Percentiles rank a stretch among this genome's conserved stretches.
Conservation (phyloP, 2,797 vertebrate species). For the Eulemur coronatus region DNA sequence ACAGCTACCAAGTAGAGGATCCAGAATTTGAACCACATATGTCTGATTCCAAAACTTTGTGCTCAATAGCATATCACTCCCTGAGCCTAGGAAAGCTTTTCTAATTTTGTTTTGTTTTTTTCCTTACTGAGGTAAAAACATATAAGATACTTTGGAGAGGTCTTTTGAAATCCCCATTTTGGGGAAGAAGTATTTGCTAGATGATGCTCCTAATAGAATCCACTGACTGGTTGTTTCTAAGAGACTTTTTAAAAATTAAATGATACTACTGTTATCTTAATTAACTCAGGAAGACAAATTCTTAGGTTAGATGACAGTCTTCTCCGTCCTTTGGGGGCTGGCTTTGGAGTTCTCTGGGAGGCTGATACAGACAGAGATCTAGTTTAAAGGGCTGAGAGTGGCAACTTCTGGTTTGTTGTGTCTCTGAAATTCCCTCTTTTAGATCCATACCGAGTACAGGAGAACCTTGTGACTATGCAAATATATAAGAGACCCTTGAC, state of each 20-base stretch:
- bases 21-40: not conserved
- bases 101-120: not conserved
- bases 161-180: not conserved
- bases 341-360: not conserved
- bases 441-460: not conserved
- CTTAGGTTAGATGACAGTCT: not conserved
- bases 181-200: conserved; percentile 1
- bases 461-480: not conserved
- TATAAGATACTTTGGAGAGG: not conserved
- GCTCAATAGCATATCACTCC: not conserved
- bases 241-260: not conserved
- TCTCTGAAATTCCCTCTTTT: not conserved
- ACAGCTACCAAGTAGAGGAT: not conserved
- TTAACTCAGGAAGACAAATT: not conserved
- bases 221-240: not conserved
- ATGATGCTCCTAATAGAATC: not conserved
- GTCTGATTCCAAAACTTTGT: not conserved
- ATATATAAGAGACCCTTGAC: not conserved
- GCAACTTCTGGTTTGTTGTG: not conserved
- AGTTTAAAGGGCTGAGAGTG: not conserved
- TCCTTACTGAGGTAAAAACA: not conserved
- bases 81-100: not conserved
- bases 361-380: not conserved
- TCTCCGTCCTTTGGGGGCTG: not conserved
- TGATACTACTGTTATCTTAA: not conserved